Evolutionary conservation across 2,888 invertebrate genomes (phyloP), one percentile per base, ranked within the genome.

Genomic region (Entomobrya proxima): DNA sequence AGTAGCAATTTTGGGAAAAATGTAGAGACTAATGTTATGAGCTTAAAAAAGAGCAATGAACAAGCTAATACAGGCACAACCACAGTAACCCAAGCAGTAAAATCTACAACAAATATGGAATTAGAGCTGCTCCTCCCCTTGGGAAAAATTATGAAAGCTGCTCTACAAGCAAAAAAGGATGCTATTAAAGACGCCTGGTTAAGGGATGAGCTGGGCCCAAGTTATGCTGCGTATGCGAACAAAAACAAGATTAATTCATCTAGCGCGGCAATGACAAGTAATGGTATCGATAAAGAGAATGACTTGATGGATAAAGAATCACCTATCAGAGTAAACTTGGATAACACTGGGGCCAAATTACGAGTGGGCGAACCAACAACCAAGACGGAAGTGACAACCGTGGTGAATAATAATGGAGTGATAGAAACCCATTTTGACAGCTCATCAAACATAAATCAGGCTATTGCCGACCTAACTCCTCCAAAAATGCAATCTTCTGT

Each of bases 341-440:
- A 88, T 47, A 77, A 69, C 47, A 72, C 84, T 11, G 81, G 86
- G 1, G 86, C 85, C 3, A 82, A 83, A 78, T 30, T 88, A 18
- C 47, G 79, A 37, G 40, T 87, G 11, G 86, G 85, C 6, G 86
- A 87, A 52, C 87, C 86, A 18, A 55, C 75, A 50, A 84, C 81
- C n/a, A 81, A 80, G 37, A 88, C 89, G 40, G 88, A 89, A 81
- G 88, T 89, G 32, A 89, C 85, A 85, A 88, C 87, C 9, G 84
- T 83, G 30, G 85, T 89, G 13, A 86, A 89, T 50, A 87, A 87
- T 44, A 87, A 89, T 78, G 89, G 89, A 4, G 72, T 74, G 30
- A 86, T 89, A 50, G 87, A 89, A 84, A 88, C 88, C 44, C 88
- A 88, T 75, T 89, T 88, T 84, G 87, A 88, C 75, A 87, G 85